Evolutionary conservation across 2,888 invertebrate genomes (phyloP).

Genomic region (Drosophila mulleri): DNA sequence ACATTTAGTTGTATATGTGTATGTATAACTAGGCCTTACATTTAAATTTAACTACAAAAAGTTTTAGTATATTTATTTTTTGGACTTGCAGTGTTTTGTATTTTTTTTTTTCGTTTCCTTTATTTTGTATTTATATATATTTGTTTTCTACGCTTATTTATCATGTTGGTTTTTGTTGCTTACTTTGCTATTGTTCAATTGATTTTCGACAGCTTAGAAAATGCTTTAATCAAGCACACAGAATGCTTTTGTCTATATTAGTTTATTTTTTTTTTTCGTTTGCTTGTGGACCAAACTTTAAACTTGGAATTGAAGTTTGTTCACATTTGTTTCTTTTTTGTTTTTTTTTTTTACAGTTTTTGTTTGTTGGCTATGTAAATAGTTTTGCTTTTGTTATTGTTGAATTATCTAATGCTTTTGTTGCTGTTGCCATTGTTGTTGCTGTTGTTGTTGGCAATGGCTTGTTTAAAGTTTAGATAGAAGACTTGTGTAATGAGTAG

Average conservation of each 20-base stretch:
- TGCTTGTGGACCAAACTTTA: slow-evolving; percentile 40
- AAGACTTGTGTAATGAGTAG: slow-evolving; percentile 74
- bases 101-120: slow-evolving; percentile 6
- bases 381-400: slow-evolving; percentile 31
- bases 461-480: slow-evolving; percentile 72
- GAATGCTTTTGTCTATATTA: slow-evolving; percentile 42
- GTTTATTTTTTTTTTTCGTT: slow-evolving; percentile 7
- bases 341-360: slow-evolving; percentile 48
- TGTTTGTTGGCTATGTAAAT: slow-evolving; percentile 40
- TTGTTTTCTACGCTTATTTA: slow-evolving; percentile 32
- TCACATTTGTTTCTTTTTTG: neutral
- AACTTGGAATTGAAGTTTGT: slow-evolving; percentile 62
- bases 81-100: slow-evolving; percentile 67
- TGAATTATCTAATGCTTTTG: slow-evolving; percentile 76
- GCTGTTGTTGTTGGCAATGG: slow-evolving; percentile 71
- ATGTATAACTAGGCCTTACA: slow-evolving; percentile 62
- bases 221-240: slow-evolving; percentile 46
- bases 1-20: slow-evolving; percentile 25
- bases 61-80: slow-evolving; percentile 66
- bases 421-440: slow-evolving; percentile 64
- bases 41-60: slow-evolving; percentile 75
- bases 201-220: slow-evolving; percentile 44
- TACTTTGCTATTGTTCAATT: slow-evolving; percentile 53
- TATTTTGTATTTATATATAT: neutral
- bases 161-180: slow-evolving; percentile 35